Evolutionary conservation across 2,797 vertebrate genomes (phyloP).

Genomic region (Chaetodon trifasciatus): DNA sequence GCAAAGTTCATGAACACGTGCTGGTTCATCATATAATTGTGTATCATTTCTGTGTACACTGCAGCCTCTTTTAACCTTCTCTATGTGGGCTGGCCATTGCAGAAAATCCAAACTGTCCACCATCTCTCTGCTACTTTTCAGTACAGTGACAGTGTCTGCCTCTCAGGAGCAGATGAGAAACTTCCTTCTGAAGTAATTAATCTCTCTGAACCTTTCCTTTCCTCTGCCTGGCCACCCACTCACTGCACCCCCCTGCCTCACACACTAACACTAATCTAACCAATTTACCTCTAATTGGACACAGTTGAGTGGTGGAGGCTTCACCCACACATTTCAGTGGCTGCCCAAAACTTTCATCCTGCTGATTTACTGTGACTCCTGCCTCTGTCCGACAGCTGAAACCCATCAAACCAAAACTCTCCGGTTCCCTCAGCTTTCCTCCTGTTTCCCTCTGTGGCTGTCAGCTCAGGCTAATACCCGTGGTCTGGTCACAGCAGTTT

Average conservation of each 20-base stretch:
- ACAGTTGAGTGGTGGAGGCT: constrained; percentile 63
- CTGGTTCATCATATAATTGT: too few relatives aligned
- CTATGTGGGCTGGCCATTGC: not conserved
- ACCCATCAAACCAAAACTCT: constrained; percentile 58
- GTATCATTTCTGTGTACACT: not conserved
- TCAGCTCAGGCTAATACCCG: constrained; percentile 39
- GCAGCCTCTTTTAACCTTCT: constrained; percentile 4
- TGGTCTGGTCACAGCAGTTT: constrained; percentile 37
- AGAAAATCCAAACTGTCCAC: constrained; percentile 28
- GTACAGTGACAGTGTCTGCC: constrained; percentile 58
- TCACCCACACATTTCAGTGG: constrained; percentile 43
- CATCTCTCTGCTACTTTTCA: constrained; percentile 33
- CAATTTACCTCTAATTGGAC: constrained; percentile 82
- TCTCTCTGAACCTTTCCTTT: constrained; percentile 62
- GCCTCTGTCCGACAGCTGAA: constrained; percentile 65
- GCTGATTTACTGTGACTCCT: constrained; percentile 62
- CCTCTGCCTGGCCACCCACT: constrained; percentile 65
- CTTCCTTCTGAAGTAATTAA: constrained; percentile 73
- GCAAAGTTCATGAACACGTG: not conserved
- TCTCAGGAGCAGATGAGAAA: constrained; percentile 69
- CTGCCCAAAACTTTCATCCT: constrained; percentile 57
- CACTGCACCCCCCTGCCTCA: constrained; percentile 48
- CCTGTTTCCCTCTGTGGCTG: constrained; percentile 28
- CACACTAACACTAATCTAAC: constrained; percentile 72
- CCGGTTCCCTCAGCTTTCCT: constrained; percentile 12